phyloP scores from a whole-genome alignment of 2,113 vertebrate genomes.

The Amblyopsis rosae region DNA sequence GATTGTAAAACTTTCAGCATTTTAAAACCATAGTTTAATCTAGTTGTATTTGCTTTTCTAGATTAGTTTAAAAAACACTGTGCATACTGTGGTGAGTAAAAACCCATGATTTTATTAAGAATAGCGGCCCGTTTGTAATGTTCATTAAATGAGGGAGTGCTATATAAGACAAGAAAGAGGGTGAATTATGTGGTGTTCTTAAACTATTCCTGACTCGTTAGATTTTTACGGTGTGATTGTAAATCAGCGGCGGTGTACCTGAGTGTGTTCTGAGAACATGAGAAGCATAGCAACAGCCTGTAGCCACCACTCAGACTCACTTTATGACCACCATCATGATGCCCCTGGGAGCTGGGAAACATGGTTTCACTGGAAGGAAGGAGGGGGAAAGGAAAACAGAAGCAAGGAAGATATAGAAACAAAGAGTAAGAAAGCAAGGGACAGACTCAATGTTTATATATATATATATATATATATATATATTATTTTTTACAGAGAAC shows the following conservation, averaged over 20 bases:
- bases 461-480: not conserved
- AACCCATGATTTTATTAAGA: constrained; percentile 12
- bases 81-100: not conserved
- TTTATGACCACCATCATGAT: constrained; percentile 45
- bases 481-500: constrained; percentile 17
- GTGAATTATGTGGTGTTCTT: constrained; percentile 21
- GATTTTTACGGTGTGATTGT: constrained; percentile 37
- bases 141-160: constrained; percentile 13
- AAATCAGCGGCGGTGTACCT: constrained; percentile 49
- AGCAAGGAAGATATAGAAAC: constrained; percentile 65
- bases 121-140: constrained; percentile 18
- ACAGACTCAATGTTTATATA: constrained; percentile 5
- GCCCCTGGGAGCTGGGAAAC: constrained; percentile 63
- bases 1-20: constrained; percentile 2
- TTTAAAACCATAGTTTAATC: not conserved
- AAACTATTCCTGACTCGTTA: constrained; percentile 24
- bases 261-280: constrained; percentile 44
- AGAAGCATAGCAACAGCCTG: constrained; percentile 30
- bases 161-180: not conserved
- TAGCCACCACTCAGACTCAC: constrained; percentile 27
- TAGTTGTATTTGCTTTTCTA: constrained; percentile 4
- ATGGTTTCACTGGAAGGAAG: constrained; percentile 64
- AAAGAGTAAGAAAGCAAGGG: constrained; percentile 3
- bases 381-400: constrained; percentile 62
- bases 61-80: not conserved